Percentiles rank a stretch among this genome's conserved stretches.
Conservation (phyloP, 2,797 vertebrate species). For the Schizopygopsis pylzovi region DNA sequence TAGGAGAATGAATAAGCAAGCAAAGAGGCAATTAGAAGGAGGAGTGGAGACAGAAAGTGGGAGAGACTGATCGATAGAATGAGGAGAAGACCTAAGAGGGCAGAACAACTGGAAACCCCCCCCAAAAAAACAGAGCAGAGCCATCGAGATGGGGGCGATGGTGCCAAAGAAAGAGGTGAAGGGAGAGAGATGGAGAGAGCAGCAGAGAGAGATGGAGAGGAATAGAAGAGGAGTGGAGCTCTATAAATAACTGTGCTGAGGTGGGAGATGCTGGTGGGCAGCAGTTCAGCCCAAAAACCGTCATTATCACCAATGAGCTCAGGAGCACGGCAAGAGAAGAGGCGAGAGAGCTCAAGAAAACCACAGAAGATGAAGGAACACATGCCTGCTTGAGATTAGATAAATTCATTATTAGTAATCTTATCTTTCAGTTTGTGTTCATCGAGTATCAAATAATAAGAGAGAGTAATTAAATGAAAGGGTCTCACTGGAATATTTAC, state of each 20-base stretch:
- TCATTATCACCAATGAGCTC: slow-evolving; percentile 57
- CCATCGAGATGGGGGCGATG: slow-evolving; percentile 24
- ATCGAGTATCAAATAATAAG: slow-evolving; percentile 1
- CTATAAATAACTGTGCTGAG: slow-evolving; percentile 58
- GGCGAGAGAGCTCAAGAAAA: slow-evolving; percentile 38
- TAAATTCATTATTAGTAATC: neutral
- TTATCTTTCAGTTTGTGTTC: neutral
- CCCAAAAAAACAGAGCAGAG: neutral
- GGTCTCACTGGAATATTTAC: neutral
- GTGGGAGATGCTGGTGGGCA: slow-evolving; percentile 55
- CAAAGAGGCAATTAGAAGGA: neutral
- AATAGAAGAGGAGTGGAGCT: slow-evolving; percentile 49
- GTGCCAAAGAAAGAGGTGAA: slow-evolving; percentile 47
- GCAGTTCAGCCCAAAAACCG: slow-evolving; percentile 50
- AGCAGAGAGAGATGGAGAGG: slow-evolving; percentile 48
- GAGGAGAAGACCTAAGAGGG: neutral
- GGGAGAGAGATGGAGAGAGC: slow-evolving; percentile 45
- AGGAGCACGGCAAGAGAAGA: slow-evolving; percentile 29
- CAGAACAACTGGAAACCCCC: neutral
- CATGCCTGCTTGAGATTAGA: slow-evolving; percentile 11
- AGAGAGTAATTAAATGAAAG: neutral
- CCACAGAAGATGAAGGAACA: slow-evolving; percentile 20
- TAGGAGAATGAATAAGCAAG: neutral
- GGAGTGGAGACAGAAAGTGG: slow-evolving; percentile 7
- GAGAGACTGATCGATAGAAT: slow-evolving; percentile 10